Conservation (phyloP, 1,140 invertebrate genomes). For the Plutomurus gul region DNA sequence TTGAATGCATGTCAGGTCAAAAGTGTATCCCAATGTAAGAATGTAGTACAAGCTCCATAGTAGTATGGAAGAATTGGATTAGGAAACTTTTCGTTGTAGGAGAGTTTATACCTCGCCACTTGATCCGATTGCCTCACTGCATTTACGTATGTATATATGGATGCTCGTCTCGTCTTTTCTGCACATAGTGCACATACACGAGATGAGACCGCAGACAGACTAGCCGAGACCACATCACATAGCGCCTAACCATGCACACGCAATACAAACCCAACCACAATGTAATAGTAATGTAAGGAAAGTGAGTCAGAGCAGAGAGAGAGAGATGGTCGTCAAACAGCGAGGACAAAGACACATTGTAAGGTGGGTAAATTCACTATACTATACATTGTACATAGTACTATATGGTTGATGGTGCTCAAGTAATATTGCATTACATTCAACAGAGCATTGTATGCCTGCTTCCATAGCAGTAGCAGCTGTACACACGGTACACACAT, state of each 20-base stretch:
- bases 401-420: not conserved
- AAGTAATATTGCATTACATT: constrained; percentile 11
- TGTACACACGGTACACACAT: not conserved
- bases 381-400: not conserved
- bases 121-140: constrained; percentile 22
- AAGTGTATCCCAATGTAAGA: no score
- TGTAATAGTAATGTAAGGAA: not conserved
- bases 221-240: not conserved
- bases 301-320: not conserved
- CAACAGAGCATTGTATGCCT: not conserved
- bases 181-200: no score
- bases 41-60: no score
- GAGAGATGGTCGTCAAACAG: not conserved
- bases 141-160: not conserved
- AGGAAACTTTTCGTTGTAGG: no score
- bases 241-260: not conserved
- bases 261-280: constrained; percentile 2
- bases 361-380: constrained; percentile 3
- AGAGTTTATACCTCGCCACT: no score
- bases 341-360: not conserved
- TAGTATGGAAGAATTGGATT: no score
- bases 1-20: no score
- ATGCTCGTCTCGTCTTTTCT: not conserved
- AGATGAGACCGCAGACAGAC: no score
- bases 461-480: not conserved